Evolutionary conservation across 1,140 invertebrate genomes (phyloP), one percentile per base, ranked within the genome.

Genomic region (Ips typographus): DNA sequence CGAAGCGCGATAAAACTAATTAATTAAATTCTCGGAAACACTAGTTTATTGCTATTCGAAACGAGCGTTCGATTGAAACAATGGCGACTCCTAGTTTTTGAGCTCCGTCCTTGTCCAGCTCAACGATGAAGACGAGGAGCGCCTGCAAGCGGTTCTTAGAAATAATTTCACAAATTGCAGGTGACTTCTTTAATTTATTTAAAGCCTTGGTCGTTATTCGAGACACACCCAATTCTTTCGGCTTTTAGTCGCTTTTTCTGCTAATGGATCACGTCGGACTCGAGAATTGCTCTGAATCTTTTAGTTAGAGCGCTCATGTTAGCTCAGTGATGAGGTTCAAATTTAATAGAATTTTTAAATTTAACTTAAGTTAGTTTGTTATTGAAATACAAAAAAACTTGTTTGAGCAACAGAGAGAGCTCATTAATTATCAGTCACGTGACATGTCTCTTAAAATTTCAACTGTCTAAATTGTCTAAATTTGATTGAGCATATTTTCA

Each of bases 141-240:
- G 52, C 37, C 44, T 49, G 51, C 41, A 49, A 49, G 49, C 37
- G 49, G 55, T 77, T 77, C 76, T 68, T 64, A 73, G 76, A 77
- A 77, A 75, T 76, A 76, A 77, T 77, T 77, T 77, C 76, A 77
- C 76, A 77, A 77, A 77, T 77, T 77, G 76, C 71, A 62, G 74
- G 74, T 71, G 72, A 76, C 74, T 76, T 75, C 68, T 77, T 76
- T 76, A 72, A 72, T 72, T 72, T 72, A 72, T 68, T 64, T 59
- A 58, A 71, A 64, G 44, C 53, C 40, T 36, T 43, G 53, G 43
- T 51, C 53, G 43, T 64, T 52, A 58, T 63, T 49, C 49, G 60
- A 56, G 60, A 69, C 51, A 63, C 60, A 68, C 57, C 51, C 51
- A 60, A 62, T 61, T 55, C 66, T 61, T 61, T 68, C 40, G 49